phyloP scores from a whole-genome alignment of 2,797 vertebrate genomes.

The Sciaenops ocellatus region DNA sequence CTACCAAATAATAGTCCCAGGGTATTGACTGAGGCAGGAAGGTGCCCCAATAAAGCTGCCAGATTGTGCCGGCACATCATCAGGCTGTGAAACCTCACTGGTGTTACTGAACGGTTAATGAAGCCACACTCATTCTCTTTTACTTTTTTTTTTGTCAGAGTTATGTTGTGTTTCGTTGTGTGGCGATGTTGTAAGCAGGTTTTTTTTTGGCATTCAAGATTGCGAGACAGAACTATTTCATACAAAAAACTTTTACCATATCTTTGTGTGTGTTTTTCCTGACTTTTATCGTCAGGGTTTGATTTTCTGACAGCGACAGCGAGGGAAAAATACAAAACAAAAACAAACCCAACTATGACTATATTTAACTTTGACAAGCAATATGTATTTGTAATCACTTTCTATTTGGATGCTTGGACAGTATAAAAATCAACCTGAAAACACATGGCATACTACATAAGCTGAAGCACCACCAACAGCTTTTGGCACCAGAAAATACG shows the following conservation, averaged over 20 bases:
- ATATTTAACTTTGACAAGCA: too few relatives aligned
- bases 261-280: not conserved
- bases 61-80: slow-evolving; percentile 54
- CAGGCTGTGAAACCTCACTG: slow-evolving; percentile 21
- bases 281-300: not conserved
- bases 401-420: too few relatives aligned
- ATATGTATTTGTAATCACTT: too few relatives aligned
- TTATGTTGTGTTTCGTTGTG: not conserved
- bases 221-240: not conserved
- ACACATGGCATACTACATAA: too few relatives aligned
- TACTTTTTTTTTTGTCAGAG: not conserved
- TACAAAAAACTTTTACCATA: not conserved
- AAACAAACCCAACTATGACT: too few relatives aligned
- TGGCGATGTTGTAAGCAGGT: not conserved
- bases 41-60: slow-evolving; percentile 65
- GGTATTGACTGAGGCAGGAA: slow-evolving; percentile 40
- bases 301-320: not conserved
- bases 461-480: not conserved
- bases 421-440: too few relatives aligned
- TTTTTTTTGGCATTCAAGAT: not conserved
- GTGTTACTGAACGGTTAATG: slow-evolving; percentile 11
- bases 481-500: not conserved
- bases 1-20: slow-evolving; percentile 54
- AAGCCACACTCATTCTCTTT: not conserved
- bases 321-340: too few relatives aligned